These are phyloP conservation scores for Manacus vitellinus DNA, from an alignment of 2,113 vertebrate species.

Conservation along the genomic window DNA sequence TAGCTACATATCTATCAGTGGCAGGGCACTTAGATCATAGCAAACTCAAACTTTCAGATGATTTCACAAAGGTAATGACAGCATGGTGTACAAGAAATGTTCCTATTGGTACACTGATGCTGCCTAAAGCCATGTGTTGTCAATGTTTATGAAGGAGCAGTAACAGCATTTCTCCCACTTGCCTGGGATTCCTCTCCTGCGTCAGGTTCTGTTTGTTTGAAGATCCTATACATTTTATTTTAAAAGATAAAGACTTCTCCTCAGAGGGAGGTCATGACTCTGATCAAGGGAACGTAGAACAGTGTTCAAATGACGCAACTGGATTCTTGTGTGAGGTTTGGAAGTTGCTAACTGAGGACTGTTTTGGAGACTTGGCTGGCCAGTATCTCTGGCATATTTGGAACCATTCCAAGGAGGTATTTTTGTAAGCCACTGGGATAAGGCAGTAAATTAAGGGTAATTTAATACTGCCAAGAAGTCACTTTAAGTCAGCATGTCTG, in stretches of 20 bases:
- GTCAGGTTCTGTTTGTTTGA: background rate
- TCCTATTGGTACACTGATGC: background rate
- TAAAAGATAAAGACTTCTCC: background rate
- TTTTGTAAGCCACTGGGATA: conserved; percentile 39
- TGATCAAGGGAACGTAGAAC: background rate
- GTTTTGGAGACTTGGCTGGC: background rate
- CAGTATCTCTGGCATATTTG: conserved; percentile 18
- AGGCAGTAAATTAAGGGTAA: background rate
- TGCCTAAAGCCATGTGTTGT: rapidly evolving
- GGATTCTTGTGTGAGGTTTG: background rate
- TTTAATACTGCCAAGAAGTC: background rate
- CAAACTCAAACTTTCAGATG: background rate
- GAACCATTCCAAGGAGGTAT: background rate
- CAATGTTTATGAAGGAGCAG: background rate
- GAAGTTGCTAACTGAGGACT: background rate
- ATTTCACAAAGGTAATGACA: background rate
- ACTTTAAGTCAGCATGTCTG: background rate
- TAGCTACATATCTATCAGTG: rapidly evolving
- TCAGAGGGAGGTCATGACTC: background rate
- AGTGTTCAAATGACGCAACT: background rate
- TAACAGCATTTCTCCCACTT: background rate
- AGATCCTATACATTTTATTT: background rate
- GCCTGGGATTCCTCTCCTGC: background rate
- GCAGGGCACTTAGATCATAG: background rate
- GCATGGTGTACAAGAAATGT: background rate